phyloP scores from a whole-genome alignment of 2,113 vertebrate species.

The Elanoides forficatus region DNA sequence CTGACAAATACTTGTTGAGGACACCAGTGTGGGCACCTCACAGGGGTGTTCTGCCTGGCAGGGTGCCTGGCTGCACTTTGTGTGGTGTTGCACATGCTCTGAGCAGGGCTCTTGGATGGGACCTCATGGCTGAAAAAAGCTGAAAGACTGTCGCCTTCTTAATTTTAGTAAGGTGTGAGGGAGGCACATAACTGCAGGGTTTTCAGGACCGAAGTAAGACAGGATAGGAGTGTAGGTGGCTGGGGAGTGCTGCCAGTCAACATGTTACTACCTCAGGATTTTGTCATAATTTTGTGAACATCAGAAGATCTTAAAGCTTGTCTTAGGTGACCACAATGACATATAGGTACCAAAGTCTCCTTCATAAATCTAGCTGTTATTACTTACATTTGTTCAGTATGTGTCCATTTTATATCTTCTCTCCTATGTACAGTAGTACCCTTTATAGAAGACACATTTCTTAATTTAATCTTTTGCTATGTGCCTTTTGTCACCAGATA shows the following conservation, averaged over 20 bases:
- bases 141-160: not conserved
- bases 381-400: not conserved
- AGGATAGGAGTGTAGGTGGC: not conserved
- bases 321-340: not conserved
- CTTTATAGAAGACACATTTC: not conserved
- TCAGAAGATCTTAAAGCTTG: not conserved
- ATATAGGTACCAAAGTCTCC: not conserved
- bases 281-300: not conserved
- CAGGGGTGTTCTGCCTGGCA: not conserved
- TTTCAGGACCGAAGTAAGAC: not conserved
- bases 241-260: not conserved
- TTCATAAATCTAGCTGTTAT: not conserved
- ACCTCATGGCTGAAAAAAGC: not conserved
- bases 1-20: not conserved
- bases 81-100: not conserved
- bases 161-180: not conserved
- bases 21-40: not conserved
- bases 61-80: not conserved
- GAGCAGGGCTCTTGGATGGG: not conserved
- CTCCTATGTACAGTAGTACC: not conserved
- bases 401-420: not conserved
- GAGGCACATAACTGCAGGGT: not conserved
- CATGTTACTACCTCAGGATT: not conserved
- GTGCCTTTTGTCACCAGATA: not conserved
- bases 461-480: not conserved